Conservation (phyloP, 2,113 vertebrate genomes). For the Narcine bancroftii region DNA sequence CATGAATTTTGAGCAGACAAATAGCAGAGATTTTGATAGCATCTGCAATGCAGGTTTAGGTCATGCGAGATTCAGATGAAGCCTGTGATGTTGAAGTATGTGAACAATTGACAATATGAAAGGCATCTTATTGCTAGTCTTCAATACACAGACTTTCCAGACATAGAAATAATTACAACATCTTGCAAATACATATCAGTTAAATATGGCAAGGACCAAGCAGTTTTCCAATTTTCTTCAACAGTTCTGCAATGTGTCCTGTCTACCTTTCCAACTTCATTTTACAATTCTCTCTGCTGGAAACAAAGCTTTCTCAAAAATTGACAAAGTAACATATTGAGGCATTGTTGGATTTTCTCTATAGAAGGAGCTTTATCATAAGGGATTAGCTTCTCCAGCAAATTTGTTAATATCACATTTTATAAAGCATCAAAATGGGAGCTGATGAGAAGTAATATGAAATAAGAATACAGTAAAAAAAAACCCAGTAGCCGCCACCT, state of each 20-base stretch:
- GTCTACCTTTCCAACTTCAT: not conserved
- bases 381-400: not conserved
- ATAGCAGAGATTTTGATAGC: not conserved
- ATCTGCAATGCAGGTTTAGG: not conserved
- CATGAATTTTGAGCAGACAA: not conserved
- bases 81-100: not conserved
- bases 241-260: no score
- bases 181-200: conserved; percentile 13
- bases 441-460: not conserved
- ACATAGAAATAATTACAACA: conserved; percentile 15
- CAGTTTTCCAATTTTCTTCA: conserved; percentile 11
- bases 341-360: not conserved
- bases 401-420: not conserved
- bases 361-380: not conserved
- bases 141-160: not conserved
- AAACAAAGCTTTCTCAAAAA: not conserved
- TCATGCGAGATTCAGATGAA: not conserved
- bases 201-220: conserved; percentile 1
- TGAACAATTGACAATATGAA: not conserved
- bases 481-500: no score
- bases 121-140: not conserved
- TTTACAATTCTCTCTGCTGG: not conserved
- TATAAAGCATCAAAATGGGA: not conserved
- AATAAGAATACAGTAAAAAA: no score
- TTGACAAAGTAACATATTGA: not conserved